A percentile compares a stretch with the other conserved stretches of the same genome.
Evolutionary conservation across 2,888 invertebrate genomes (phyloP).

Genomic region (Rhagophthalmus giganteus): DNA sequence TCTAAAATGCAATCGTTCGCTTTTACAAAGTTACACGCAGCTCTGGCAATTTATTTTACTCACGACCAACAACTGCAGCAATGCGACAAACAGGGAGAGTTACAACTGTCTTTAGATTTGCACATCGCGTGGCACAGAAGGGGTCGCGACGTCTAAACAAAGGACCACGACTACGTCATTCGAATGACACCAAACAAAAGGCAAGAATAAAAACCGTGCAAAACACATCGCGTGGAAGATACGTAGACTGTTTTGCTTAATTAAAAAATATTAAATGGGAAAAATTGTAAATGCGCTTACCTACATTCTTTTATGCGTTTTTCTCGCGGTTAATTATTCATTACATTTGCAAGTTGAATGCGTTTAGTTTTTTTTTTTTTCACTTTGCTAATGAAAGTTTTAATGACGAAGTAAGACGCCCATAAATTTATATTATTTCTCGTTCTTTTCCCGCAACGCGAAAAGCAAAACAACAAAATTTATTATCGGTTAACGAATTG

Average conservation of each 20-base stretch:
- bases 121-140: slow-evolving; percentile 31
- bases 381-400: slow-evolving; percentile 9
- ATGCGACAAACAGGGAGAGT: slow-evolving; percentile 30
- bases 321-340: slow-evolving; percentile 18
- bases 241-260: slow-evolving; percentile 13
- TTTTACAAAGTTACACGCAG: slow-evolving; percentile 30
- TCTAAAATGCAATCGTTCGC: slow-evolving; percentile 26
- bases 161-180: slow-evolving; percentile 19
- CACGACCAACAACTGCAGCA: slow-evolving; percentile 28
- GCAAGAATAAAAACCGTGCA: slow-evolving; percentile 13
- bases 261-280: slow-evolving; percentile 24
- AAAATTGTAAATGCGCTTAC: slow-evolving; percentile 10
- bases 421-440: too few relatives aligned
- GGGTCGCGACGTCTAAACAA: slow-evolving; percentile 25
- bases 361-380: slow-evolving; percentile 15
- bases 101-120: slow-evolving; percentile 32
- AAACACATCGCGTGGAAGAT: slow-evolving; percentile 11
- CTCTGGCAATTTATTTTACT: slow-evolving; percentile 27
- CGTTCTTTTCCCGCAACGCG: too few relatives aligned
- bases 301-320: slow-evolving; percentile 12
- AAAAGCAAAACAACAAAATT: too few relatives aligned
- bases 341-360: slow-evolving; percentile 16
- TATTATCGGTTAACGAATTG: too few relatives aligned
- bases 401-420: too few relatives aligned
- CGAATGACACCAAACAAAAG: slow-evolving; percentile 25